Conservation (phyloP, 2,888 invertebrate genomes). For the Dendrolimus houi region DNA sequence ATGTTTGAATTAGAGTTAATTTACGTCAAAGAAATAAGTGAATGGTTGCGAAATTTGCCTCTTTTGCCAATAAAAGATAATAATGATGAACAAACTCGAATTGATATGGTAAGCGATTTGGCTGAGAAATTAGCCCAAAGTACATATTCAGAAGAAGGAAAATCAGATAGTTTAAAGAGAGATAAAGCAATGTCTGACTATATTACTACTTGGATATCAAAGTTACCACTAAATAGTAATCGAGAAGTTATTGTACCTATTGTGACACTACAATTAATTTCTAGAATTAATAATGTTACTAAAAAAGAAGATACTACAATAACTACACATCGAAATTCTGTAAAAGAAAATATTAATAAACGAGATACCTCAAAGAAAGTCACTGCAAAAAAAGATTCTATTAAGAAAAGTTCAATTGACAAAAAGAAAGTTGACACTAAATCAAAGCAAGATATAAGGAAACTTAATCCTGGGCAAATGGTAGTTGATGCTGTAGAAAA, state of each 20-base stretch:
- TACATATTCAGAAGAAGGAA: slow-evolving; percentile 12
- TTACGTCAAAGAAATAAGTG: slow-evolving; percentile 42
- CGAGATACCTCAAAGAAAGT: slow-evolving; percentile 1
- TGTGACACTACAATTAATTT: slow-evolving; percentile 33
- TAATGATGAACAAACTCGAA: slow-evolving; percentile 16
- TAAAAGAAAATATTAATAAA: slow-evolving; percentile 1
- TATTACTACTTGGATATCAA: slow-evolving; percentile 32
- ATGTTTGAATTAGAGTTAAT: slow-evolving; percentile 30
- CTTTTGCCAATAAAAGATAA: slow-evolving; percentile 22
- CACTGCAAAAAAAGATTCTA: not conserved
- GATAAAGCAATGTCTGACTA: slow-evolving; percentile 27
- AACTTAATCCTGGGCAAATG: slow-evolving; percentile 18
- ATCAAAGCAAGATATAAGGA: slow-evolving; percentile 5
- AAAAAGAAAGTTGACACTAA: slow-evolving; percentile 4
- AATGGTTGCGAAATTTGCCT: slow-evolving; percentile 47
- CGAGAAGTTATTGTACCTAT: slow-evolving; percentile 26
- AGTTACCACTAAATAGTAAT: slow-evolving; percentile 30
- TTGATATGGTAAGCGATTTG: slow-evolving; percentile 34
- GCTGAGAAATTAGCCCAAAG: slow-evolving; percentile 32
- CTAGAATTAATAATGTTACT: slow-evolving; percentile 30
- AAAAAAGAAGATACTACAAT: slow-evolving; percentile 2
- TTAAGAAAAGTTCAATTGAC: slow-evolving; percentile 1
- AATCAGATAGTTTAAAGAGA: slow-evolving; percentile 14
- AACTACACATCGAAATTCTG: not conserved
- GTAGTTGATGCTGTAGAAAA: slow-evolving; percentile 40